Conservation (phyloP, 2,888 invertebrate genomes). For the Pterostichus niger region DNA sequence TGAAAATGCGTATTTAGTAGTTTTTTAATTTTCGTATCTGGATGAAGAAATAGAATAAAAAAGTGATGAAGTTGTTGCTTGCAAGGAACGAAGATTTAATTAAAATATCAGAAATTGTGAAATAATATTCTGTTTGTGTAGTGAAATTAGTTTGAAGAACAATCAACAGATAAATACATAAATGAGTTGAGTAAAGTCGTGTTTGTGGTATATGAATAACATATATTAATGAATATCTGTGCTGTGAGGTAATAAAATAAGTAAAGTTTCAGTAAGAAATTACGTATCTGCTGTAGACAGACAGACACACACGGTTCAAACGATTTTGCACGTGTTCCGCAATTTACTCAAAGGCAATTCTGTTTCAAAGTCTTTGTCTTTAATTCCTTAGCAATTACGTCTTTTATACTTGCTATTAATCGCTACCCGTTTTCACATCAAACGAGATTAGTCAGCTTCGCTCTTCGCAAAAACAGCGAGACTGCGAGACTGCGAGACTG, state of each 20-base stretch:
- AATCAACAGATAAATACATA: too few species aligned
- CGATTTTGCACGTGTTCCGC: conserved; percentile 46
- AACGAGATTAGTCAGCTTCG: conserved; percentile 51
- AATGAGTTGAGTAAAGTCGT: too few species aligned
- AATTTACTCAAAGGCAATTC: conserved; percentile 58
- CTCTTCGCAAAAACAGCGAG: conserved; percentile 41
- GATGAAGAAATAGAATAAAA: too few species aligned
- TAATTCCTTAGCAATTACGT: conserved; percentile 64
- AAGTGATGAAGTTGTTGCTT: too few species aligned
- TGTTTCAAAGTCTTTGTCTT: conserved; percentile 61
- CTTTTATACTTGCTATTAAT: conserved; percentile 64
- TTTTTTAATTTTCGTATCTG: too few species aligned
- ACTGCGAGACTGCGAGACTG: conserved; percentile 31
- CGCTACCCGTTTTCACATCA: conserved; percentile 59
- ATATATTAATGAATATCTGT: conserved; percentile 12
- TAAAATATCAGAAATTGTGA: too few species aligned
- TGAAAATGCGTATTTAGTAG: too few species aligned
- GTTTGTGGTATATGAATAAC: too few species aligned
- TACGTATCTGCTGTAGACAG: conserved; percentile 32
- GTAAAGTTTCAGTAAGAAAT: not conserved
- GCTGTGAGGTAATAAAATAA: too few species aligned
- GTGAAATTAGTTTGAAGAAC: too few species aligned
- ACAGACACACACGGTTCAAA: conserved; percentile 17
- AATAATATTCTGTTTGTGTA: too few species aligned
- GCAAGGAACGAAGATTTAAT: too few species aligned